Evolutionary conservation across 2,888 invertebrate species (phyloP), one percentile per base, ranked within the genome.

Genomic region (Epirrhoe tristata): DNA sequence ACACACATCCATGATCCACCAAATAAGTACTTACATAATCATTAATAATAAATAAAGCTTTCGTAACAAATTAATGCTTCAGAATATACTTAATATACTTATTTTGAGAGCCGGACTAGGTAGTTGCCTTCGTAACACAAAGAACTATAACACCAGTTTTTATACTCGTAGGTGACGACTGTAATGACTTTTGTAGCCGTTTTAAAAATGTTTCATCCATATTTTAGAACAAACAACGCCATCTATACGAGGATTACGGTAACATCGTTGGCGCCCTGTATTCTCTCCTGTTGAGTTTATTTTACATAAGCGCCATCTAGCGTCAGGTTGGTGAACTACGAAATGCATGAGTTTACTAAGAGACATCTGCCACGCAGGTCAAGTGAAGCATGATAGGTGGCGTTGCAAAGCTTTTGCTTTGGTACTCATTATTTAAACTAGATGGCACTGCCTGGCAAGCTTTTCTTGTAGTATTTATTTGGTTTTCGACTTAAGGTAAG

Each of bases 261-360:
- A 60, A 16, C 4, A 31, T 8, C n/a, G 12, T 24, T 10, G 46
- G 36, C 5, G 36, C 36, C 8, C 43, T 43, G 4, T 34, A 10
- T 10, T 43, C 50, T 43, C 24, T 7, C 7, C 6, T 6, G 17
- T 43, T 36, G 24, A 48, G 0, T n/a, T 7, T 6, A 8, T n/a
- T n/a, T 0, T 1, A 8, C 48, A 57, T 64, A 71, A 81, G 74
- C 79, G 81, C 79, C 81, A 81, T 76, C 82, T 83, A 75, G 46
- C 48, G 7, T 8, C 14, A 6, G 0, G 0, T 5, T 0, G 5
- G 0, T 6, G 51, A 66, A 68, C 56, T 59, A 57, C 16, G 6
- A 14, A 10, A 8, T 1, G 6, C 39, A 5, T 0, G 10, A 24
- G 56, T 43, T 31, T 6, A 32, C 14, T 32, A 8, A 17, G 1